Conservation (phyloP, 2,888 invertebrate genomes). For the Salticus scenicus region DNA sequence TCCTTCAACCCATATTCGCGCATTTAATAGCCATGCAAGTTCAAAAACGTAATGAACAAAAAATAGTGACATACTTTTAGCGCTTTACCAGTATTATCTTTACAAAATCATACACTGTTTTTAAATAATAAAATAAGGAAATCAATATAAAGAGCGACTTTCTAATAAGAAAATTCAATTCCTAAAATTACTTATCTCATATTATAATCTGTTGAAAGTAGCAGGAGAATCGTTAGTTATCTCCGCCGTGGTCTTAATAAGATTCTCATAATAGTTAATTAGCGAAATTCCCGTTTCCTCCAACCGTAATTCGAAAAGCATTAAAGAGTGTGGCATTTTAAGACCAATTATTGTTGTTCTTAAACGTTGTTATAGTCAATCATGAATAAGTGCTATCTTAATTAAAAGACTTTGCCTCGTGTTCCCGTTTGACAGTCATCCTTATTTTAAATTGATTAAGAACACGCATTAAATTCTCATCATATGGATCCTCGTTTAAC, state of each 20-base stretch:
- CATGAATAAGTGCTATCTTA: conserved; percentile 40
- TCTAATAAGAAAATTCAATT: no score
- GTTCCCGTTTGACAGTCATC: conserved; percentile 27
- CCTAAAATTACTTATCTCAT: no score
- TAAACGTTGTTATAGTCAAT: conserved; percentile 18
- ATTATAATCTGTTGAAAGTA: conserved; percentile 1
- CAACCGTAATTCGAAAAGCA: not conserved
- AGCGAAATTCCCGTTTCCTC: not conserved
- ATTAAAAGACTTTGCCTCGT: conserved; percentile 51
- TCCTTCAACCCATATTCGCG: no score
- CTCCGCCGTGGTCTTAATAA: not conserved
- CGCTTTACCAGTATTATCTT: no score
- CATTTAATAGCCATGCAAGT: no score
- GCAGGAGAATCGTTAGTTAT: not conserved
- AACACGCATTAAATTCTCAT: conserved; percentile 66
- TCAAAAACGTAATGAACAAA: no score
- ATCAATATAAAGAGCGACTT: no score
- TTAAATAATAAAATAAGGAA: no score
- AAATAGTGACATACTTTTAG: no score
- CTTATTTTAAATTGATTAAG: conserved; percentile 60
- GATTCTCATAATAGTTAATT: conserved; percentile 15
- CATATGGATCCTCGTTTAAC: conserved; percentile 62
- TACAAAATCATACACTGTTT: no score
- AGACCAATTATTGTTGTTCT: conserved; percentile 33
- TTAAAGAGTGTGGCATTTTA: not conserved